Conservation (phyloP, 2,888 invertebrate genomes). For the Amitus sp. region DNA sequence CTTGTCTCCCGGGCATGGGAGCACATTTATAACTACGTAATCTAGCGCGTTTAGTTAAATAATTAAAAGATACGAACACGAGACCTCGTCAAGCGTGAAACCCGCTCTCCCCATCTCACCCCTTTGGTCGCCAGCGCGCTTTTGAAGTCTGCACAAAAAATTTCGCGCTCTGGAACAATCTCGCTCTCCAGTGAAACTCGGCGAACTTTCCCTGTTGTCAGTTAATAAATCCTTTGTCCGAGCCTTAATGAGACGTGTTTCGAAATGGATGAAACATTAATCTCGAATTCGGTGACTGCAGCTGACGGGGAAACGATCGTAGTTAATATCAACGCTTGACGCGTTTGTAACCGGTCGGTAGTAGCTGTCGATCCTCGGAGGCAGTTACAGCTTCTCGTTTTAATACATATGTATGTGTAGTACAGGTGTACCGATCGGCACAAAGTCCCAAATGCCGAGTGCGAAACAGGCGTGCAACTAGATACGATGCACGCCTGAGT, state of each 20-base stretch:
- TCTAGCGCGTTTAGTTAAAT: constrained; percentile 57
- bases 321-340: constrained; percentile 62
- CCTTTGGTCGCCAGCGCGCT: no score
- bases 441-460: constrained; percentile 30
- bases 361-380: constrained; percentile 44
- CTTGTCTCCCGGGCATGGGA: constrained; percentile 46
- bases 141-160: no score
- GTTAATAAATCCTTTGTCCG: neutral
- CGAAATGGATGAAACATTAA: constrained; percentile 56
- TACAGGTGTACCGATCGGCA: constrained; percentile 33
- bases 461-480: constrained; percentile 15
- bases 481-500: constrained; percentile 15
- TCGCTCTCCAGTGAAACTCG: constrained; percentile 19
- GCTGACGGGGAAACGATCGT: constrained; percentile 60
- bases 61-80: constrained; percentile 61
- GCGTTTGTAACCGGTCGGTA: constrained; percentile 55
- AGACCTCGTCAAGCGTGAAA: constrained; percentile 38
- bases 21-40: constrained; percentile 59
- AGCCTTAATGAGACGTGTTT: constrained; percentile 42
- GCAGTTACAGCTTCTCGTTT: constrained; percentile 35
- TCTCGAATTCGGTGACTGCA: constrained; percentile 53
- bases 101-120: constrained; percentile 25
- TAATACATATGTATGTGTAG: constrained; percentile 40
- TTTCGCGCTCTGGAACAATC: constrained; percentile 28
- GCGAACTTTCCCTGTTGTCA: neutral